Base-by-base conservation (phyloP, 2,113 vertebrate genomes). In the Chlamydotis undulata region DNA sequence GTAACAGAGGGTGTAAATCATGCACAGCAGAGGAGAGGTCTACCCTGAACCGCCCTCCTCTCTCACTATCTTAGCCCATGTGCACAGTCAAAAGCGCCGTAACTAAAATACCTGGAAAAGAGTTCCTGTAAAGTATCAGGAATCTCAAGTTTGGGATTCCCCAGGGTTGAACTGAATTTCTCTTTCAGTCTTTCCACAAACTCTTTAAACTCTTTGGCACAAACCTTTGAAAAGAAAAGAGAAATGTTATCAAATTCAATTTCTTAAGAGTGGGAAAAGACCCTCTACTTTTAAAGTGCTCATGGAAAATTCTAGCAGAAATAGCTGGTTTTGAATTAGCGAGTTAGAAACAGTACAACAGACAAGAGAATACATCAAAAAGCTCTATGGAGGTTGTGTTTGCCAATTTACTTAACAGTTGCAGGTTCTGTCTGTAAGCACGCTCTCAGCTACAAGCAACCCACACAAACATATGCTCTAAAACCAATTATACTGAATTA, bases 51-150 rank as follows among this genome's bases (percentile, higher is more conserved):
- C 35, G 35, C 57, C 24, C 59, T 26, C 14, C 26, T 31, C 50
- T 57, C 45, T 47, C 68, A 10, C 33, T 56, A 33, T 18, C 70
- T 61, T 64, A 81, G 37, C 63, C 53, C 14, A 21, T 0, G 7
- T 33, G n/a, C 59, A 61, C 16, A 91, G 55, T 29, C 69, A 83
- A 84, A 64, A 73, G 47, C 35, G 60, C 15, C 14, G 5, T 4
- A 43, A 84, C 25, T 15, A 21, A 53, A 77, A 69, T 97, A 99
- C 99, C 98, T 98, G 86, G 97, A 95, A 94, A 99, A 99, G 24
- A 99, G 98, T 41, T 99, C 97, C 43, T 98, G 95, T 52, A 99
- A 98, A 2, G 98, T 99, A 93, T 99, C 98, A 16, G 99, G 99
- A 65, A 99, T 98, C 64, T 98, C 96, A 57, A 98, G 83, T 12